Conservation (phyloP, 2,888 invertebrate genomes). For the Ecliptopera silaceata region DNA sequence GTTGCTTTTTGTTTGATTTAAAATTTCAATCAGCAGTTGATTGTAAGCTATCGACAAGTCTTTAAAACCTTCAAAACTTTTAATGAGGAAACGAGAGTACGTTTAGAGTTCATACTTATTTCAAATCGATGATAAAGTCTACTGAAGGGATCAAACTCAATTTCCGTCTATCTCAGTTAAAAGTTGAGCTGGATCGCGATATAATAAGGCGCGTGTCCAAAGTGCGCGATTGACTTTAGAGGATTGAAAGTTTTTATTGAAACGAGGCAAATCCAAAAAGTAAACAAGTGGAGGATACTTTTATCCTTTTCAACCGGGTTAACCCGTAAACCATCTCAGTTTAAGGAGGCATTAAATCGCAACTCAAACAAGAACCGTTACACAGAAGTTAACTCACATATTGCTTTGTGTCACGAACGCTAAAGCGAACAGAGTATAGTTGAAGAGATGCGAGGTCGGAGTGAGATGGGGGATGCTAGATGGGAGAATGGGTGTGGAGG, state of each 20-base stretch:
- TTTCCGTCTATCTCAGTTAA: constrained; percentile 44
- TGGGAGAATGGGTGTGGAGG: constrained; percentile 76
- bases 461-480: constrained; percentile 67
- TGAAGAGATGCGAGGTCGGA: constrained; percentile 63
- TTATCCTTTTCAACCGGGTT: constrained; percentile 78
- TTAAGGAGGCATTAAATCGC: constrained; percentile 83
- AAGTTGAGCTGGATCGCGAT: constrained; percentile 37
- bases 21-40: neutral
- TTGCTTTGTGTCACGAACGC: constrained; percentile 83
- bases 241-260: constrained; percentile 75
- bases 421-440: constrained; percentile 71
- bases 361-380: constrained; percentile 83
- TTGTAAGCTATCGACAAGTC: neutral
- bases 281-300: constrained; percentile 75
- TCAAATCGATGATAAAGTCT: constrained; percentile 36
- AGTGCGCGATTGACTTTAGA: constrained; percentile 61
- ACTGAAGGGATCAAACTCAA: constrained; percentile 39
- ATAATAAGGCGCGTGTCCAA: constrained; percentile 52
- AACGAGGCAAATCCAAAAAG: constrained; percentile 68
- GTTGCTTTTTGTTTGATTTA: too few species aligned
- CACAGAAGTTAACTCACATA: constrained; percentile 82
- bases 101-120: constrained; percentile 19
- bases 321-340: constrained; percentile 83
- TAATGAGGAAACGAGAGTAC: constrained; percentile 27
- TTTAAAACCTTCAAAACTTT: constrained; percentile 16